Evolutionary conservation across 1,140 invertebrate species (phyloP).

Genomic region (Hermatobates lingyangjiaoensis): DNA sequence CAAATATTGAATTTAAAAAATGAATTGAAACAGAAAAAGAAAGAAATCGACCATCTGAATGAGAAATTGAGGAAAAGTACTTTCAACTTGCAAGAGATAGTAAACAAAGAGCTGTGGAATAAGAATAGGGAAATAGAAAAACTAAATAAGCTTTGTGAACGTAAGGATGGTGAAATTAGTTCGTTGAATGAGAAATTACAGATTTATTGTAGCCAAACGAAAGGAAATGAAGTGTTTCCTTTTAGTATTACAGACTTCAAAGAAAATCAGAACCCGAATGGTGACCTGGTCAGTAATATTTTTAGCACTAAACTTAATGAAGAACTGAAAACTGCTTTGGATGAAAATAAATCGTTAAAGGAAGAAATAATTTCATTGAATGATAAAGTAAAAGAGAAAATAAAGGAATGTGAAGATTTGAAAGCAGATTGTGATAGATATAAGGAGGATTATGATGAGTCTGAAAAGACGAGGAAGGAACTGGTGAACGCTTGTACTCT

Average conservation of each 20-base stretch:
- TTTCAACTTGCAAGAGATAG: conserved; percentile 36
- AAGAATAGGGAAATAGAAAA: conserved; percentile 50
- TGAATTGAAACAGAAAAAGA: not conserved
- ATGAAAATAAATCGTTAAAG: conserved; percentile 17
- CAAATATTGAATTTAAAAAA: too few species aligned
- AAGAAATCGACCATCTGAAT: conserved; percentile 31
- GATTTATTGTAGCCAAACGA: not conserved
- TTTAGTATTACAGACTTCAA: not conserved
- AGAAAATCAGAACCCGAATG: not conserved
- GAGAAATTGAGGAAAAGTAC: conserved; percentile 38
- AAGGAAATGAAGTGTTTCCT: conserved; percentile 2
- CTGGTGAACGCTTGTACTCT: conserved; percentile 41
- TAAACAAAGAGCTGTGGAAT: conserved; percentile 48
- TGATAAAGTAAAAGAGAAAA: not conserved
- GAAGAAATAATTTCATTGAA: not conserved
- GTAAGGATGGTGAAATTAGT: conserved; percentile 19
- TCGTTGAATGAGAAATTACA: conserved; percentile 2
- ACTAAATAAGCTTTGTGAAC: conserved; percentile 23
- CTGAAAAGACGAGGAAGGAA: conserved; percentile 33
- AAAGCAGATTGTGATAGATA: conserved; percentile 20
- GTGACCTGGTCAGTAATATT: not conserved
- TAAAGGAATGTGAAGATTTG: conserved; percentile 1
- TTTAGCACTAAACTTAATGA: not conserved
- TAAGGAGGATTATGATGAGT: conserved; percentile 23
- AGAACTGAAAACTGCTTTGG: conserved; percentile 6